Evolutionary conservation across 1,140 invertebrate species (phyloP).

Genomic region (Drosophila santomea): DNA sequence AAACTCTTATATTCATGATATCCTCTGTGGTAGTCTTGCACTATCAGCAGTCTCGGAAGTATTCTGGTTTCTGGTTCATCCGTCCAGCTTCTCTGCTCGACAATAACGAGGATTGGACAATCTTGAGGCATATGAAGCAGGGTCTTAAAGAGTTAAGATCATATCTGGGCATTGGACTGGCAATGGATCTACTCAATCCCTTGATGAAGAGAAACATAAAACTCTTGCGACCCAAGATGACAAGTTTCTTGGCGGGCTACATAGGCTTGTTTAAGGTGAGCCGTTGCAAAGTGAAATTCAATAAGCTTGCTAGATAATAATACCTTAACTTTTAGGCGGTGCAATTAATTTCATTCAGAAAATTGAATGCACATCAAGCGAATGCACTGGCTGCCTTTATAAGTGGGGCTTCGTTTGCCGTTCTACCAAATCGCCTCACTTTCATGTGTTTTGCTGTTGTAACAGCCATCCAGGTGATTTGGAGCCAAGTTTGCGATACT

Average conservation of each 20-base stretch:
- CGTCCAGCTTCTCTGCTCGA: conserved; percentile 24
- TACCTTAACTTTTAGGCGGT: conserved; percentile 13
- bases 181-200: conserved; percentile 37
- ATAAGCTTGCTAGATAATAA: not conserved
- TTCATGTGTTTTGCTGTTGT: conserved; percentile 52
- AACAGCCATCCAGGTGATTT: conserved; percentile 53
- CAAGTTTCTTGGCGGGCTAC: conserved; percentile 48
- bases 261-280: conserved; percentile 43
- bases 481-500: conserved; percentile 33
- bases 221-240: conserved; percentile 29
- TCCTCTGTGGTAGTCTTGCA: conserved; percentile 46
- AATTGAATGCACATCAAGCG: not conserved
- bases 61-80: conserved; percentile 65
- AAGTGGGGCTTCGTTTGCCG: conserved; percentile 35
- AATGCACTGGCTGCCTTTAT: conserved; percentile 50
- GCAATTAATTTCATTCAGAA: conserved; percentile 27
- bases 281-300: not conserved
- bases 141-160: conserved; percentile 29
- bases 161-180: conserved; percentile 52
- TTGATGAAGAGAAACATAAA: conserved; percentile 3
- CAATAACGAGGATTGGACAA: conserved; percentile 20
- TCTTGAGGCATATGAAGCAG: conserved; percentile 4
- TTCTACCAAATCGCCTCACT: conserved; percentile 32
- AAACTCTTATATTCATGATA: conserved; percentile 58
- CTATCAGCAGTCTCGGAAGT: conserved; percentile 28